phyloP scores from a whole-genome alignment of 2,797 vertebrate species.

The Melopsittacus undulatus region DNA sequence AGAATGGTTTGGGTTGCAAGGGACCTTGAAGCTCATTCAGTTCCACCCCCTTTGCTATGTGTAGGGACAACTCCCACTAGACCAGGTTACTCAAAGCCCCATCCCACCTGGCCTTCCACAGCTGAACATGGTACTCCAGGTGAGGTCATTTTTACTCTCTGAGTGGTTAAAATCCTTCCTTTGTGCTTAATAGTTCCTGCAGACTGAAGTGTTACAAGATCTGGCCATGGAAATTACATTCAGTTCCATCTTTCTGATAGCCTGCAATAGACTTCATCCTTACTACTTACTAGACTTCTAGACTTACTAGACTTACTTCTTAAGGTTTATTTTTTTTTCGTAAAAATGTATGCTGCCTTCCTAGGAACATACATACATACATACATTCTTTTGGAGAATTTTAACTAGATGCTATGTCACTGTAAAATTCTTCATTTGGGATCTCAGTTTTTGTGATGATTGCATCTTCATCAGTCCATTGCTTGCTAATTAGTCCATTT shows the following conservation, averaged over 20 bases:
- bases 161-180: neutral
- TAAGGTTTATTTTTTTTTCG: neutral
- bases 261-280: neutral
- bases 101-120: neutral
- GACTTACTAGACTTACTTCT: neutral
- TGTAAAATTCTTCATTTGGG: neutral
- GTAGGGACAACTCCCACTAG: neutral
- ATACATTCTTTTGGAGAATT: neutral
- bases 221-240: neutral
- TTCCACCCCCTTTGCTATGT: neutral
- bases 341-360: neutral
- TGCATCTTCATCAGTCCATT: neutral
- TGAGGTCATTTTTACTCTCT: neutral
- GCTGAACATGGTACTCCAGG: neutral
- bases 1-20: neutral
- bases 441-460: neutral
- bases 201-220: neutral
- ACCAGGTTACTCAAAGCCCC: neutral
- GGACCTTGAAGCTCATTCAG: neutral
- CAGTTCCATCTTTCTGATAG: neutral
- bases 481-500: neutral
- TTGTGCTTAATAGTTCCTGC: neutral
- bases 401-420: neutral
- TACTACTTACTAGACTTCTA: neutral
- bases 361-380: neutral